A percentile compares a stretch with the other conserved stretches of the same genome.
phyloP scores from a whole-genome alignment of 2,888 invertebrate species.

The Aethes cnicana region DNA sequence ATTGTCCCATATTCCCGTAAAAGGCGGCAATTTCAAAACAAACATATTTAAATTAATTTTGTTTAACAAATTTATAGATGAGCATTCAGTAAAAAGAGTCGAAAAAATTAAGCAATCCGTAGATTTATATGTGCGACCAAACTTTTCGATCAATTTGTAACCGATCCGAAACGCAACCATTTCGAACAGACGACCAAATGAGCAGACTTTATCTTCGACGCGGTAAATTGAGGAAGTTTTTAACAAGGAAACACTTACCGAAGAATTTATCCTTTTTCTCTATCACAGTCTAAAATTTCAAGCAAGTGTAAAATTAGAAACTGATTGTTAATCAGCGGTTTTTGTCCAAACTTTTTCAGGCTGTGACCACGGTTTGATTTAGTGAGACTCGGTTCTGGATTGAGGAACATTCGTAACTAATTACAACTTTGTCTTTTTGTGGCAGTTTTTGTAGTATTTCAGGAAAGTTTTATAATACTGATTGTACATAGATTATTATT shows the following conservation, averaged over 20 bases:
- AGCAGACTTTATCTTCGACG: conserved; percentile 36
- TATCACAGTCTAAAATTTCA: not conserved
- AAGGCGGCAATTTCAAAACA: not conserved
- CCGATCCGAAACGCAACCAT: too few species aligned
- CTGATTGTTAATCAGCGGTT: not conserved
- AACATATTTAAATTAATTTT: too few species aligned
- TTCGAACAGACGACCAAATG: conserved; percentile 25
- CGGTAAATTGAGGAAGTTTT: conserved; percentile 45
- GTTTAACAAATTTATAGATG: too few species aligned
- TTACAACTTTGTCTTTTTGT: conserved; percentile 54
- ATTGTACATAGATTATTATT: not conserved
- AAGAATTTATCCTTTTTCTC: conserved; percentile 29
- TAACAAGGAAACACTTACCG: conserved; percentile 40
- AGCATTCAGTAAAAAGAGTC: too few species aligned
- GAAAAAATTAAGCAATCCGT: too few species aligned
- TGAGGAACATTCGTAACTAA: conserved; percentile 50
- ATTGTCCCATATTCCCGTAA: conserved; percentile 4
- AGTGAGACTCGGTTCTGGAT: conserved; percentile 33
- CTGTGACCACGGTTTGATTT: not conserved
- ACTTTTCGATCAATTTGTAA: too few species aligned
- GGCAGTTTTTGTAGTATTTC: conserved; percentile 44
- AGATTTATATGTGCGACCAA: too few species aligned
- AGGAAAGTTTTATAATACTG: conserved; percentile 4
- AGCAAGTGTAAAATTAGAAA: too few species aligned
- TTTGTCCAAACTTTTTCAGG: conserved; percentile 4